These are phyloP conservation scores for Lampris incognitus DNA, from an alignment of 2,113 vertebrate genomes.

Conservation along the genomic window DNA sequence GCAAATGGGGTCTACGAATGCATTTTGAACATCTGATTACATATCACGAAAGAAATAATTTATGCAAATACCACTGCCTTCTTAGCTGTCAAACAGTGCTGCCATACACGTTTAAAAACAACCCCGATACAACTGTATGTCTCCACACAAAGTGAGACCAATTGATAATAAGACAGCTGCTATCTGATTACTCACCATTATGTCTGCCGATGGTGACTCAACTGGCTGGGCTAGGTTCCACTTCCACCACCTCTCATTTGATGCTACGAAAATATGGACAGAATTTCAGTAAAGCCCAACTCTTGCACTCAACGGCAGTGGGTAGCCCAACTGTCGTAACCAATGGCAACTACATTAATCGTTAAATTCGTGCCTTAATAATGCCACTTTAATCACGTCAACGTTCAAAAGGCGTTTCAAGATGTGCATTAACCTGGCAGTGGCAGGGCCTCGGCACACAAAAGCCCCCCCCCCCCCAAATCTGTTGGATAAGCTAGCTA, in stretches of 20 bases:
- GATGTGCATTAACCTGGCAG: slow-evolving; percentile 55
- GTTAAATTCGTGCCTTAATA: neutral
- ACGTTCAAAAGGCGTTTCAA: neutral
- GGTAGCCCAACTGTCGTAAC: too few relatives aligned
- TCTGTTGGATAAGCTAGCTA: slow-evolving; percentile 30
- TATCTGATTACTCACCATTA: slow-evolving; percentile 79
- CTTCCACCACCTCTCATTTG: slow-evolving; percentile 69
- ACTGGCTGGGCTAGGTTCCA: slow-evolving; percentile 74
- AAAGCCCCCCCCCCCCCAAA: slow-evolving; percentile 30
- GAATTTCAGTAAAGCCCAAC: neutral
- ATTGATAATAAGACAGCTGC: slow-evolving; percentile 55
- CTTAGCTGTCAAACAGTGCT: neutral
- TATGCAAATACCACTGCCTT: neutral
- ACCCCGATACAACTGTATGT: slow-evolving; percentile 4
- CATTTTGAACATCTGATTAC: neutral
- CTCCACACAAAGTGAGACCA: slow-evolving; percentile 41
- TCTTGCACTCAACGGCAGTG: neutral
- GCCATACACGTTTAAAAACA: neutral
- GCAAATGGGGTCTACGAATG: too few relatives aligned
- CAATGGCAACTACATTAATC: too few relatives aligned
- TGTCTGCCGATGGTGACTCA: slow-evolving; percentile 77
- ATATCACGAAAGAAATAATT: neutral
- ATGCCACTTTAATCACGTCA: neutral
- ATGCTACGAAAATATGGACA: slow-evolving; percentile 41
- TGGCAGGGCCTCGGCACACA: slow-evolving; percentile 57